Evolutionary conservation across 2,888 invertebrate species (phyloP).

Genomic region (Brachypalpus laphriformis): DNA sequence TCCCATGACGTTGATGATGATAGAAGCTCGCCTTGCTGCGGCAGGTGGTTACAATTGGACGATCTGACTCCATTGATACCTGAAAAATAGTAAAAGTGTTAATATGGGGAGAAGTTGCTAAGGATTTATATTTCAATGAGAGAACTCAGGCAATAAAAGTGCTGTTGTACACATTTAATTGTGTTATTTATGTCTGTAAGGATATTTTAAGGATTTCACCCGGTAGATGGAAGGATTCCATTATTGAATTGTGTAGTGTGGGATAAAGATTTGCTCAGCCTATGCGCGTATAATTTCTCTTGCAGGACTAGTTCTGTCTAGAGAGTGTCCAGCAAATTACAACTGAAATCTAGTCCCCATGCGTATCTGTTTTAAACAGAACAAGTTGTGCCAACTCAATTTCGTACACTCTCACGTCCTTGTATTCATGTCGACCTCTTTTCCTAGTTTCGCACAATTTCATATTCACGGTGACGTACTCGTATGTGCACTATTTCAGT

Average conservation of each 20-base stretch:
- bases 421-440: too few relatives aligned
- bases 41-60: constrained; percentile 81
- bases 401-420: too few relatives aligned
- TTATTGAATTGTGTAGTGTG: not conserved
- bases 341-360: too few relatives aligned
- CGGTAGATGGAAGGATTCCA: not conserved
- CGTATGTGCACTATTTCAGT: not conserved
- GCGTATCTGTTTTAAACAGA: too few relatives aligned
- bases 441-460: too few relatives aligned
- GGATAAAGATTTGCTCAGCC: too few relatives aligned
- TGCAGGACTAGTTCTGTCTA: too few relatives aligned
- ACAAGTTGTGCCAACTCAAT: too few relatives aligned
- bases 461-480: too few relatives aligned
- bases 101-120: not conserved
- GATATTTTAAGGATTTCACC: not conserved
- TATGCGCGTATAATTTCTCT: too few relatives aligned
- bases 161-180: not conserved
- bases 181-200: not conserved
- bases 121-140: not conserved
- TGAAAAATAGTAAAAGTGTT: constrained; percentile 73
- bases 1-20: constrained; percentile 81
- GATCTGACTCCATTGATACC: constrained; percentile 82
- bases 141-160: not conserved
- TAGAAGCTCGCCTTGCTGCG: constrained; percentile 81
- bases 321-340: too few relatives aligned